phyloP scores from a whole-genome alignment of 2,113 vertebrate species.

The Peromyscus californicus region DNA sequence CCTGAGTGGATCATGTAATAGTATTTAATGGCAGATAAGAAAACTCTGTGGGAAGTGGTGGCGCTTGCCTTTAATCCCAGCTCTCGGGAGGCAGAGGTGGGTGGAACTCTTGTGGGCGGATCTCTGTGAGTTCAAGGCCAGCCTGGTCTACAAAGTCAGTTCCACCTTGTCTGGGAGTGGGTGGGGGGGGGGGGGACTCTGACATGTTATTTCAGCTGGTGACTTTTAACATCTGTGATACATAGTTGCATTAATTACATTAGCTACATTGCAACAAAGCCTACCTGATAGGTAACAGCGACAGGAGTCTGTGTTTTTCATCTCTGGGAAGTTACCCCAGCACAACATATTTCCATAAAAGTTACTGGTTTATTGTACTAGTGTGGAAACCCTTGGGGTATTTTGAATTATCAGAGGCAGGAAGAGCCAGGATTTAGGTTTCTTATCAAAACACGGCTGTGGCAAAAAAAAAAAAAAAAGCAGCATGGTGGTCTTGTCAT shows the following conservation, averaged over 20 bases:
- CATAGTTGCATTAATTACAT: neutral
- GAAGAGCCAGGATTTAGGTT: neutral
- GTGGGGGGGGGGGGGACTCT: neutral
- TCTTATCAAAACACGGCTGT: constrained; percentile 24
- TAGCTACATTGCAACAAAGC: constrained; percentile 25
- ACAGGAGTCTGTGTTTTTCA: neutral
- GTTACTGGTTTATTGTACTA: neutral
- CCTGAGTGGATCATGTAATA: neutral
- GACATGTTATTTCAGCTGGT: neutral
- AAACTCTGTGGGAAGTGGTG: neutral
- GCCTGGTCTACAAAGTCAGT: too few species aligned
- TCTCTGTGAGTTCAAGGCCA: too few species aligned
- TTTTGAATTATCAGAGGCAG: neutral
- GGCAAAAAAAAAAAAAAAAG: neutral
- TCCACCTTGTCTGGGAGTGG: too few species aligned
- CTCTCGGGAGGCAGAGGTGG: too few species aligned
- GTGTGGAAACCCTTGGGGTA: neutral
- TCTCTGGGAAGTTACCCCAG: neutral
- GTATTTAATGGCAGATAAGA: neutral
- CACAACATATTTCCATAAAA: constrained; percentile 7
- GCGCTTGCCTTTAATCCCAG: too few species aligned
- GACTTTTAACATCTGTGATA: constrained; percentile 44
- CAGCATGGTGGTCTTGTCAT: neutral
- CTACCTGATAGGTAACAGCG: neutral
- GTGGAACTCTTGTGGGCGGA: too few species aligned